Conservation (phyloP, 2,797 vertebrate genomes). For the Columba guinea region DNA sequence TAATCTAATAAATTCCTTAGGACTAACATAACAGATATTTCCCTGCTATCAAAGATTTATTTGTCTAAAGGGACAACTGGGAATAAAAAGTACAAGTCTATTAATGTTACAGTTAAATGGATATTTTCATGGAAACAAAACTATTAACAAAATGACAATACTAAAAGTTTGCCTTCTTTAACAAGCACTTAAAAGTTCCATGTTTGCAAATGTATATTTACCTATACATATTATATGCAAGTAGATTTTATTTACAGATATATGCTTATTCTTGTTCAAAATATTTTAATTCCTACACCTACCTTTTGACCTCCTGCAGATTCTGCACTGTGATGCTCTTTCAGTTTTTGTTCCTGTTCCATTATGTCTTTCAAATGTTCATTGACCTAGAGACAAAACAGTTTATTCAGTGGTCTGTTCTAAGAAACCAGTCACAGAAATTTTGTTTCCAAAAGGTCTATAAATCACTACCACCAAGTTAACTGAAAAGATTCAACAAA, state of each 20-base stretch:
- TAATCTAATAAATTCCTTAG: not conserved
- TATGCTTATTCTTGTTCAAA: not conserved
- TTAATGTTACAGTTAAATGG: not conserved
- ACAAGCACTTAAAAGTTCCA: not conserved
- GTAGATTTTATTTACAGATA: not conserved
- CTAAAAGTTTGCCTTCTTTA: not conserved
- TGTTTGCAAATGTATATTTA: not conserved
- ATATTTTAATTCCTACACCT: constrained; percentile 31
- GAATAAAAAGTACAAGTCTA: not conserved
- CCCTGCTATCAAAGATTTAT: not conserved
- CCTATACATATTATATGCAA: not conserved
- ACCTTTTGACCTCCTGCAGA: constrained; percentile 90
- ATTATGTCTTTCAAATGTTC: constrained; percentile 93
- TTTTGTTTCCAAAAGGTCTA: not conserved
- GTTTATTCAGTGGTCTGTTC: not conserved
- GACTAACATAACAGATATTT: not conserved
- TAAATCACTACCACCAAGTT: not conserved
- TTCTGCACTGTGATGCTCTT: constrained; percentile 83
- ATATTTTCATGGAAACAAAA: not conserved
- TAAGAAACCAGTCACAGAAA: not conserved
- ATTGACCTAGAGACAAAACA: constrained; percentile 84
- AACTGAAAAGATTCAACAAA: not conserved
- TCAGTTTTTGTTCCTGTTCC: constrained; percentile 89
- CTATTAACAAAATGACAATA: not conserved
- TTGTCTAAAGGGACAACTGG: not conserved